Base-by-base conservation (phyloP, 2,797 vertebrate species). In the Myotis planiceps region DNA sequence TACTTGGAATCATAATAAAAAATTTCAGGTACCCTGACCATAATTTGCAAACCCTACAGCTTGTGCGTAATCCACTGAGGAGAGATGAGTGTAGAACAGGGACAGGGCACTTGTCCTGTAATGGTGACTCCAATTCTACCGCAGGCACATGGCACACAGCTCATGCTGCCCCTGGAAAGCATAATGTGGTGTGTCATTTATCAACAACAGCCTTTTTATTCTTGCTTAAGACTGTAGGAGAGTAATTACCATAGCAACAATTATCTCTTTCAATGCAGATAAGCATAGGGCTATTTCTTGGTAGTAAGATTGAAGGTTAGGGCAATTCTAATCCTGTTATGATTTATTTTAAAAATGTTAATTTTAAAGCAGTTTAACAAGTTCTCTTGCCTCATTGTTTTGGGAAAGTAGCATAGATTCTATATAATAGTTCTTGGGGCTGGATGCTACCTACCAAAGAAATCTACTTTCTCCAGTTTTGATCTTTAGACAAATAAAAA, bases 241-340 rank as follows among this genome's bases (percentile, higher is more conserved):
- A 95, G 51, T 93, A 83, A 96, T 92, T 94, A 39, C 81, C 80
- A 96, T 96, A 95, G 92, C 92, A 97, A 97, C 89, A 66, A 60
- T 58, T 88, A 65, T 87, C 84, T 47, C 88, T 83, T 94, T 6
- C 32, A 69, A 27, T 71, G 69, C 63, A 79, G 65, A 72, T 76
- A 85, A 85, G 58, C 32, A 27, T 49, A 88, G 65, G 51, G 45
- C 69, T 95, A 18, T 16, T 76, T 63, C 47, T 81, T 76, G 71
- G 58, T 55, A 76, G 75, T 95, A 88, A 55, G 65, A 76, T 4
- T 15, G 7, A 51, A 75, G 45, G 13, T 89, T 82, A 71, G 29
- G 55, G 53, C 83, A 29, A n/a, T 55, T 80, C 51, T 88, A 76
- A 69, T 60, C 21, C 16, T 55, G 21, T 37, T 80, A 71, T 42